phyloP scores from a whole-genome alignment of 2,888 invertebrate genomes.

The Melinopterus prodromus region DNA sequence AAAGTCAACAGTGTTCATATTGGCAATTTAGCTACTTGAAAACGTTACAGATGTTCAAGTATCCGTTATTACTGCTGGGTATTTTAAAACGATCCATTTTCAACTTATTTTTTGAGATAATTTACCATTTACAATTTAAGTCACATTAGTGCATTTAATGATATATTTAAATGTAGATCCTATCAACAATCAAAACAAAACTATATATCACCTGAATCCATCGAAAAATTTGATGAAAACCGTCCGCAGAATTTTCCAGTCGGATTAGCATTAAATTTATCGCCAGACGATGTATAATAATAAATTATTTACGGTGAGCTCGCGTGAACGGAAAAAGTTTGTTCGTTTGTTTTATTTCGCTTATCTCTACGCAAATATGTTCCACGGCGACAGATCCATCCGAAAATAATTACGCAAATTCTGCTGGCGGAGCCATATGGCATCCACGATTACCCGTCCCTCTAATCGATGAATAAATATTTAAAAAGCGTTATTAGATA shows the following conservation, averaged over 20 bases:
- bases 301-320: background rate
- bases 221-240: background rate
- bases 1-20: no score
- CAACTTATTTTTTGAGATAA: no score
- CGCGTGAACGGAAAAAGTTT: background rate
- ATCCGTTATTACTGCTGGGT: no score
- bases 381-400: background rate
- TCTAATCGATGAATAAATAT: background rate
- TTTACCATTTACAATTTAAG: no score
- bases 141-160: background rate
- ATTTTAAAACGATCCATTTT: no score
- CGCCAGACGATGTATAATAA: background rate
- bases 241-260: background rate
- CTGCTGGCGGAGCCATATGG: background rate
- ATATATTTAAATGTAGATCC: background rate
- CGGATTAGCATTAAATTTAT: background rate
- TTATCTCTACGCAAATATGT: constrained; percentile 4
- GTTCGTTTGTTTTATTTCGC: constrained; percentile 4
- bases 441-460: background rate
- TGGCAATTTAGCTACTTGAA: no score
- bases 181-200: background rate
- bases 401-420: background rate
- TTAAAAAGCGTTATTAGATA: background rate
- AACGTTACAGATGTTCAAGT: no score
- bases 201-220: background rate